These are phyloP conservation scores for Syncerus caffer DNA, from an alignment of 2,797 vertebrate genomes.

Conservation along the genomic window DNA sequence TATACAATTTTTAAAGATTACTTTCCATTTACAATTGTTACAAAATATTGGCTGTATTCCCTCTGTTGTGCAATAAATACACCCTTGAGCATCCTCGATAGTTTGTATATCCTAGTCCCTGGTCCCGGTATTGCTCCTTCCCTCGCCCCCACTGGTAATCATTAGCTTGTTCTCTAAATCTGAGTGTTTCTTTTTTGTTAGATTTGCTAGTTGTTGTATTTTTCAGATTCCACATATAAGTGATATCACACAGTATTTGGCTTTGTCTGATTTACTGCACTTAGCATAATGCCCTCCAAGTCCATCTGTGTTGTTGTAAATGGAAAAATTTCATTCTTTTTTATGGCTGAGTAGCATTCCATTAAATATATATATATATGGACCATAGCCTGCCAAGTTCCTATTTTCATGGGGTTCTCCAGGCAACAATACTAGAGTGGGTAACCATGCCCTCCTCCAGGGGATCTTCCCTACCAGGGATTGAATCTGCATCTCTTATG, in stretches of 20 bases:
- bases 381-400: neutral
- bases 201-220: neutral
- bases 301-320: neutral
- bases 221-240: neutral
- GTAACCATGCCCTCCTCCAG: neutral
- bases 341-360: neutral
- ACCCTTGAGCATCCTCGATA: neutral
- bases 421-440: neutral
- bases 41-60: neutral
- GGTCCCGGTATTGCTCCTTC: too few species aligned
- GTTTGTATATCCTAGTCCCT: too few species aligned
- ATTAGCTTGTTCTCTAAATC: neutral
- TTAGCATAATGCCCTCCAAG: neutral
- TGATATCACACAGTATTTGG: neutral
- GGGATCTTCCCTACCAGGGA: neutral
- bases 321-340: neutral
- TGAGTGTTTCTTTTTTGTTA: neutral
- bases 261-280: neutral
- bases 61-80: neutral
- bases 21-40: neutral
- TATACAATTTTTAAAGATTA: neutral
- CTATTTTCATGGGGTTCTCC: neutral
- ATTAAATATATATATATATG: neutral
- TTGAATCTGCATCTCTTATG: neutral
- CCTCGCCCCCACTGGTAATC: neutral